Percentiles rank a stretch among this genome's conserved stretches.
Conservation (phyloP, 35 echinoderm and acorn worm species). For the Anneissia japonica region DNA sequence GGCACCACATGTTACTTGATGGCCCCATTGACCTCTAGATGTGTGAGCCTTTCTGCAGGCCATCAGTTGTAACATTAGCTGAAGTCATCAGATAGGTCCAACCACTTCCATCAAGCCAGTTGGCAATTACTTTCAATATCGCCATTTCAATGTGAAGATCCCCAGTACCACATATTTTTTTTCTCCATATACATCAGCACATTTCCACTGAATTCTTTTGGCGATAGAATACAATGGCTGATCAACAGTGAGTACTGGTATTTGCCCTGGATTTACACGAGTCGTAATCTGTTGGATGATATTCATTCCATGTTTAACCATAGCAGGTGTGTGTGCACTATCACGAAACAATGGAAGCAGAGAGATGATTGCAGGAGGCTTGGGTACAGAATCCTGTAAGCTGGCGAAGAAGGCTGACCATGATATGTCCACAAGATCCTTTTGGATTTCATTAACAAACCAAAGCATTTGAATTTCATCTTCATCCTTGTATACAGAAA, state of each 20-base stretch:
- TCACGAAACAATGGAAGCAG: constrained; percentile 24
- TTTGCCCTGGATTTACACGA: constrained; percentile 34
- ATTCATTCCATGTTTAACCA: constrained; percentile 49
- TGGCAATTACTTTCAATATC: neutral
- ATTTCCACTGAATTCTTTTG: constrained; percentile 30
- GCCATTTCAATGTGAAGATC: constrained; percentile 37
- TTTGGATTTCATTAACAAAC: neutral
- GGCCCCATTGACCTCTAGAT: neutral
- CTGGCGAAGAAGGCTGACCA: neutral
- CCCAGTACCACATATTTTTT: constrained; percentile 32
- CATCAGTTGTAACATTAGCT: too few species aligned
- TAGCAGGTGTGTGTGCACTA: constrained; percentile 13
- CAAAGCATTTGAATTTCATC: neutral
- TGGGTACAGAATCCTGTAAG: neutral
- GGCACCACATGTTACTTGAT: constrained; percentile 26
- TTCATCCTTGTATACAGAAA: neutral
- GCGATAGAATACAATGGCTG: constrained; percentile 17
- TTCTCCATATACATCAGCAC: constrained; percentile 16
- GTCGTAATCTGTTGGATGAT: constrained; percentile 33
- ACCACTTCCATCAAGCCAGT: constrained; percentile 14
- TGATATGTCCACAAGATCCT: neutral
- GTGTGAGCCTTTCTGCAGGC: too few species aligned
- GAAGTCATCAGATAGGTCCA: constrained; percentile 1
- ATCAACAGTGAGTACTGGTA: constrained; percentile 39
- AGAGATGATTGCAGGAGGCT: neutral